Base-by-base conservation (phyloP, 1,140 invertebrate species). In the Ylistrum balloti region DNA sequence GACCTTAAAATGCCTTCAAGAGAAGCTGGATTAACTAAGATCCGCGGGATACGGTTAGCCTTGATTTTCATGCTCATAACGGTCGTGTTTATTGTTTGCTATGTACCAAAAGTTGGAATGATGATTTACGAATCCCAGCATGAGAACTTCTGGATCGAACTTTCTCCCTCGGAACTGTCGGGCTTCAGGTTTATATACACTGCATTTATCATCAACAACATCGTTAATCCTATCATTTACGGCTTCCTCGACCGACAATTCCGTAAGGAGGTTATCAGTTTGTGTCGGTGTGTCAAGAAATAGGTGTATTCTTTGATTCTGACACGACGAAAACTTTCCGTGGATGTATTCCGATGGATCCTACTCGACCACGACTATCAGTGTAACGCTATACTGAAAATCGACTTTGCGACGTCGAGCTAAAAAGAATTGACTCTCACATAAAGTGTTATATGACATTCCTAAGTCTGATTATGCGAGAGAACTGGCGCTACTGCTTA, bases 121-220 rank as follows among this genome's bases (percentile, higher is more conserved):
- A 56, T 88, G 28, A 28, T 89, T 28, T 15, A 86, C 32, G 88
- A 88, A 41, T 86, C 41, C 0, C 41, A 41, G 20, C 38, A 90
- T 22, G 33, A 41, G 28, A 32, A 38, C 15, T 89, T 90, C n/a
- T 90, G 91, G 89, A 86, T 86, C 45, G 86, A 56, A 33, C 48
- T 86, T 33, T 89, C 87, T 7, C 34, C 85, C 32, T 32, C 15
- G 33, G 33, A 10, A 11, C 3, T 74, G 87, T 32, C 87, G 33
- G 88, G 45, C 9, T 22, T 89, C 2, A 33, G 85, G 20, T 90
- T 92, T 45, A 85, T 89, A 17, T 87, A 90, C 32, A 35, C 87
- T 28, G 85, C 87, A 20, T 89, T 88, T 74, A 89, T 92, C 13
- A 88, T 92, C 87, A 89, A 91, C 88, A 91, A 89, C 33, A 91